Conservation (phyloP, 2,888 invertebrate species). For the Agrochola litura region DNA sequence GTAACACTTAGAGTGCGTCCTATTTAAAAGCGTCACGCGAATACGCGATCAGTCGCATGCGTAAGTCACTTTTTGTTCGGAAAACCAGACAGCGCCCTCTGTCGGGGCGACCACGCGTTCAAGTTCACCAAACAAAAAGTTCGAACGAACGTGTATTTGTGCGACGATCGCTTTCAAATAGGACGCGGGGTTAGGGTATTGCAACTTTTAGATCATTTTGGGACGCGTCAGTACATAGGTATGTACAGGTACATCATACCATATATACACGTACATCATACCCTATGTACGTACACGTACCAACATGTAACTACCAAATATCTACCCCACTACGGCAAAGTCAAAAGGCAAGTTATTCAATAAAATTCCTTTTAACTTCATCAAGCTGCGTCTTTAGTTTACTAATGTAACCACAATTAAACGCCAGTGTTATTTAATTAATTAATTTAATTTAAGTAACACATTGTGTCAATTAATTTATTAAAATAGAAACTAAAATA, state of each 20-base stretch:
- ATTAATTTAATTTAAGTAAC: slow-evolving; percentile 62
- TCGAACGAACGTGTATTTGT: too few relatives aligned
- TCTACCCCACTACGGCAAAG: not conserved
- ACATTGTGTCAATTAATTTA: slow-evolving; percentile 76
- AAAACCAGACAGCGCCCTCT: too few relatives aligned
- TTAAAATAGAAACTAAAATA: slow-evolving; percentile 61
- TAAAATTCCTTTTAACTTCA: too few relatives aligned
- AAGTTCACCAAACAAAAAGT: too few relatives aligned
- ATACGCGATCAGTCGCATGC: too few relatives aligned
- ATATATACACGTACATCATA: too few relatives aligned
- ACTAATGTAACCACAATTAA: slow-evolving; percentile 36
- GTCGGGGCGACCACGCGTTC: too few relatives aligned
- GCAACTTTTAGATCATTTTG: not conserved
- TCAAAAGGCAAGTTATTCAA: slow-evolving; percentile 7
- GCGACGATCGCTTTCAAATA: too few relatives aligned
- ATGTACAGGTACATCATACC: not conserved
- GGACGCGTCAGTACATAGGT: not conserved
- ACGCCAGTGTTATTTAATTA: slow-evolving; percentile 63
- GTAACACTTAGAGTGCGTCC: not conserved
- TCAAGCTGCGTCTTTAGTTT: not conserved
- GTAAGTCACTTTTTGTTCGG: too few relatives aligned
- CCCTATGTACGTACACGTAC: too few relatives aligned
- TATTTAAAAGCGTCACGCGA: too few relatives aligned
- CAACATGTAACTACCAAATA: not conserved
- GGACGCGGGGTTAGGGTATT: not conserved